Percentiles rank a stretch among this genome's conserved stretches.
Evolutionary conservation across 2,888 invertebrate genomes (phyloP).

Genomic region (Spilosoma lubricipeda): DNA sequence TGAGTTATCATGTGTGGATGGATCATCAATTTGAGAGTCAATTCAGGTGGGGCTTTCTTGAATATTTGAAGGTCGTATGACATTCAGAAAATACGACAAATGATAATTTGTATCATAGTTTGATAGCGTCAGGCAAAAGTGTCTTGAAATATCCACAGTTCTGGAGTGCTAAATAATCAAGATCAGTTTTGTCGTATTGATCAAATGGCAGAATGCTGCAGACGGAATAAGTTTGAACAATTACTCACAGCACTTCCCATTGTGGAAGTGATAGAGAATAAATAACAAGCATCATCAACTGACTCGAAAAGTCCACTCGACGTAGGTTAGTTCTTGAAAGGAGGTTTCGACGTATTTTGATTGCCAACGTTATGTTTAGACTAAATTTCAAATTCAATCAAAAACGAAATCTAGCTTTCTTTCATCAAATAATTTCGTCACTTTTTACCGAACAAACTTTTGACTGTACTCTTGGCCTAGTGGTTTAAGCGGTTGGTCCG

Average conservation of each 20-base stretch:
- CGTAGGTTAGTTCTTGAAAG: too few relatives aligned
- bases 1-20: neutral
- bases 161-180: too few relatives aligned
- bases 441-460: too few relatives aligned
- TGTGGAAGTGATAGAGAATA: too few relatives aligned
- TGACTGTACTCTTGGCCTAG: too few relatives aligned
- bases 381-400: too few relatives aligned
- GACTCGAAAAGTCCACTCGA: too few relatives aligned
- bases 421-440: neutral
- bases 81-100: neutral
- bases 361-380: too few relatives aligned
- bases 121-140: neutral
- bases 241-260: neutral
- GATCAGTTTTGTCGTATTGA: neutral
- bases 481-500: too few relatives aligned
- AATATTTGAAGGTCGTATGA: neutral
- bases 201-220: neutral
- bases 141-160: too few relatives aligned
- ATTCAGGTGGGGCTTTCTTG: neutral
- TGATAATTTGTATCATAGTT: neutral
- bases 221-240: neutral
- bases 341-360: too few relatives aligned
- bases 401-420: neutral
- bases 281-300: too few relatives aligned
- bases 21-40: neutral